Conservation (phyloP, 2,888 invertebrate genomes). For the Caenorhabditis wallacei region DNA sequence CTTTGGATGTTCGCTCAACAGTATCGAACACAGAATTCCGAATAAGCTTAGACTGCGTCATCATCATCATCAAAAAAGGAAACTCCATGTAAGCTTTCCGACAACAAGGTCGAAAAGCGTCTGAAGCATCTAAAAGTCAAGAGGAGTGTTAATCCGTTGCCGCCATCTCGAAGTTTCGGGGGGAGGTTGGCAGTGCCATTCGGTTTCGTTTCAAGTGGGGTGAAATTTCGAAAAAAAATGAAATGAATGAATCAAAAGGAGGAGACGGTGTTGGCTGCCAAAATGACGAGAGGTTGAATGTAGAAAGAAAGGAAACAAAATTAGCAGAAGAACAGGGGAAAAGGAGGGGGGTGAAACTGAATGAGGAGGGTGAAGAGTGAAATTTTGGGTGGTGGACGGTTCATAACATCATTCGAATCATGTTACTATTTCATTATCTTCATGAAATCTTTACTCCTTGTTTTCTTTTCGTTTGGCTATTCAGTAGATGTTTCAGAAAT, state of each 20-base stretch:
- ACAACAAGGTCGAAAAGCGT: constrained; percentile 47
- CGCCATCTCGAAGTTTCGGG: constrained; percentile 51
- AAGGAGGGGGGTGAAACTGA: constrained; percentile 49
- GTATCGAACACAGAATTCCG: constrained; percentile 29
- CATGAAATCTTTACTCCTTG: constrained; percentile 12
- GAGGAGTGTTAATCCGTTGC: constrained; percentile 38
- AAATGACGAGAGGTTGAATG: constrained; percentile 55
- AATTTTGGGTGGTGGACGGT: constrained; percentile 40
- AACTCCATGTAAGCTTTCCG: constrained; percentile 43
- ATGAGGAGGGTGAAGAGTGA: constrained; percentile 56
- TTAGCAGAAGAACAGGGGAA: constrained; percentile 53
- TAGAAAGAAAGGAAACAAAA: constrained; percentile 34
- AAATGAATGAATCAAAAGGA: constrained; percentile 42
- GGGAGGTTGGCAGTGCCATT: constrained; percentile 47
- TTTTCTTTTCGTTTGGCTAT: constrained; percentile 28
- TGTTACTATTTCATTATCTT: constrained; percentile 43
- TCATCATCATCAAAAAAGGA: constrained; percentile 2
- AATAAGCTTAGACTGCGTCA: constrained; percentile 49
- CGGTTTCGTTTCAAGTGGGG: constrained; percentile 62
- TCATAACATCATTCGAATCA: constrained; percentile 51
- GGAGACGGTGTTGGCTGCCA: constrained; percentile 16
- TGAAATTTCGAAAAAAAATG: constrained; percentile 52
- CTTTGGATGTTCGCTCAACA: constrained; percentile 53
- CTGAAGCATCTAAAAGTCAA: constrained; percentile 39
- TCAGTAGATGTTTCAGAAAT: constrained; percentile 2